Conservation (phyloP, 2,888 invertebrate genomes). For the Lacanobia oleracea region DNA sequence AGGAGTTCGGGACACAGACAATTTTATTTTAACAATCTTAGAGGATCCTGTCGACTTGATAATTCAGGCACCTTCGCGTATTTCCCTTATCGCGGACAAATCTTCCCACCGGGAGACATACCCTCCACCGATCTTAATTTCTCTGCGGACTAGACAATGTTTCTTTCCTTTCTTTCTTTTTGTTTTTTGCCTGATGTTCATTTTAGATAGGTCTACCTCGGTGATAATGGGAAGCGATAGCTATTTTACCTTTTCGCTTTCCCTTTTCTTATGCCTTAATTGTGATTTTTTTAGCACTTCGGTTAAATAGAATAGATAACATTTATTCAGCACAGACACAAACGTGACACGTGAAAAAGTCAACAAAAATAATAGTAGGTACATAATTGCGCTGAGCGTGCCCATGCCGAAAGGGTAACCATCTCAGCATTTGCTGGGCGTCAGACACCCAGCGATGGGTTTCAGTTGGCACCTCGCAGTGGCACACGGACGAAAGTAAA, state of each 20-base stretch:
- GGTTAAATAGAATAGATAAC: too few species aligned
- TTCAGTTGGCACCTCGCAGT: too few species aligned
- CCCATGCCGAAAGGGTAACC: too few species aligned
- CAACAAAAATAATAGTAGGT: too few species aligned
- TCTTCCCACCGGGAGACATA: conserved; percentile 38
- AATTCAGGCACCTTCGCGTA: conserved; percentile 6
- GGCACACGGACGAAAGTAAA: too few species aligned
- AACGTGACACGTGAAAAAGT: too few species aligned
- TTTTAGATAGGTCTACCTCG: conserved; percentile 51
- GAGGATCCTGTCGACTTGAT: conserved; percentile 4
- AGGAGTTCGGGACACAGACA: background rate
- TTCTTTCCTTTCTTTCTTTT: conserved; percentile 16
- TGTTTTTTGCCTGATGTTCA: conserved; percentile 39
- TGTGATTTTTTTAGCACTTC: background rate
- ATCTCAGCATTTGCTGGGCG: too few species aligned
- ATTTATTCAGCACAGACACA: too few species aligned
- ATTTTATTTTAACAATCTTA: conserved; percentile 7
- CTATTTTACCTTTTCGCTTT: conserved; percentile 11
- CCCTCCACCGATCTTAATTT: conserved; percentile 56
- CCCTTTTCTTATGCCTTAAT: background rate
- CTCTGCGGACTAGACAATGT: conserved; percentile 49
- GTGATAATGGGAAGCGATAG: conserved; percentile 10
- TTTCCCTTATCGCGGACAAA: conserved; percentile 43
- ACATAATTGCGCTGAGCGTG: too few species aligned
- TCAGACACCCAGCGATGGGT: too few species aligned